Evolutionary conservation across 1,140 invertebrate genomes (phyloP).

Genomic region (Camponotus vicinus): DNA sequence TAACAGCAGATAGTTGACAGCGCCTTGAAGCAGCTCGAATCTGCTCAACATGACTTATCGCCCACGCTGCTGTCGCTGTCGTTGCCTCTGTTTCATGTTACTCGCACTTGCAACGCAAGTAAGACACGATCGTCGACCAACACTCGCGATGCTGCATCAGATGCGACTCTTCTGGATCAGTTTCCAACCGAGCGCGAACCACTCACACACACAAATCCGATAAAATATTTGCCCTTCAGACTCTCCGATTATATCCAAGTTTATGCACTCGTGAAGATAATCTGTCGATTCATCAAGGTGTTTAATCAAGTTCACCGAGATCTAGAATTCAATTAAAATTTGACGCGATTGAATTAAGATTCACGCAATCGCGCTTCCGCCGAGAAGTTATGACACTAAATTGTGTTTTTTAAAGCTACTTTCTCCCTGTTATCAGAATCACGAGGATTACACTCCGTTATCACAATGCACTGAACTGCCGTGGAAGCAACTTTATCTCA

Average conservation of each 20-base stretch:
- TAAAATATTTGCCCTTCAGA: not conserved
- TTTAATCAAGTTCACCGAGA: not conserved
- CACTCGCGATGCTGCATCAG: not conserved
- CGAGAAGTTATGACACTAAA: no score
- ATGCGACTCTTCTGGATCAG: not conserved
- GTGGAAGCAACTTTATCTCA: constrained; percentile 21
- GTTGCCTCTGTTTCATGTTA: constrained; percentile 47
- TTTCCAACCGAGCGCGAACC: not conserved
- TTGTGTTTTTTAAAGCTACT: not conserved
- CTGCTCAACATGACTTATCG: constrained; percentile 78
- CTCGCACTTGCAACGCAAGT: not conserved
- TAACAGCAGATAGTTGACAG: constrained; percentile 80
- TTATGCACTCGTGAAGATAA: not conserved
- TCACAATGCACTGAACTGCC: not conserved
- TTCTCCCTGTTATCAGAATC: not conserved
- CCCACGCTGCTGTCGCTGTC: constrained; percentile 19
- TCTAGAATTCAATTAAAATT: not conserved
- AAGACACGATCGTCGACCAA: constrained; percentile 5
- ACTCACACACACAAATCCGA: not conserved
- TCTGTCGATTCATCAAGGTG: not conserved
- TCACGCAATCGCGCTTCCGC: not conserved
- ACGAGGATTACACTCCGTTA: constrained; percentile 19
- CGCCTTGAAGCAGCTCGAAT: constrained; percentile 80
- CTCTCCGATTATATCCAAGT: not conserved
- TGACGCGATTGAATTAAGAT: not conserved